Conservation (phyloP, 23 tunicate species). For the Ascidia mentula region DNA sequence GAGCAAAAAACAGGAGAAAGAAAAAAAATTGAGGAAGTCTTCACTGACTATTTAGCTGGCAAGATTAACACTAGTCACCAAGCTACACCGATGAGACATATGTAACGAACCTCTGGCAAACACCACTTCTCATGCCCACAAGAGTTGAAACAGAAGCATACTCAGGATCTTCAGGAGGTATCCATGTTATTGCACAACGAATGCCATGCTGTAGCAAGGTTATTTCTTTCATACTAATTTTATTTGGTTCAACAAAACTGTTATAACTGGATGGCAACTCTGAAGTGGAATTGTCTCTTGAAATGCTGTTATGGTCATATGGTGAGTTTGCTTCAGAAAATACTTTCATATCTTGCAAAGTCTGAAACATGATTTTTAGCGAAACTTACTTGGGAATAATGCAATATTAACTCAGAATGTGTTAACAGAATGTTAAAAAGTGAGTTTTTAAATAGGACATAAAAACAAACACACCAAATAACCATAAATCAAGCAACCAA, state of each 20-base stretch:
- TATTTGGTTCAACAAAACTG: background rate
- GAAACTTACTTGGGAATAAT: no score
- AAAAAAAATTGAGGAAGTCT: no score
- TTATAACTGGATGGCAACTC: background rate
- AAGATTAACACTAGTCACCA: no score
- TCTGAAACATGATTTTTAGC: no score
- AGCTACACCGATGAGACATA: no score
- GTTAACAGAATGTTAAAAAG: no score
- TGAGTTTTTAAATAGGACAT: no score
- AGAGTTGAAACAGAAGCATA: background rate
- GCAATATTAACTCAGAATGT: no score
- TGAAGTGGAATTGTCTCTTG: background rate
- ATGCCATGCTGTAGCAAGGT: background rate
- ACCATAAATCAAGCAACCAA: no score
- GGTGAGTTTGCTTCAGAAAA: background rate
- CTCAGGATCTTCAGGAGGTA: background rate
- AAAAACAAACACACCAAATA: no score
- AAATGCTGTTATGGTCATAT: background rate
- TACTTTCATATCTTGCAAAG: background rate
- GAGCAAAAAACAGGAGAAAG: no score
- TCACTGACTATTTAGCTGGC: no score
- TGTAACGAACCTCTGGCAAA: background rate
- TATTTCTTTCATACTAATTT: background rate
- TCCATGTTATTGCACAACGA: background rate
- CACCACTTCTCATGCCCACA: background rate